Evolutionary conservation across 2,797 vertebrate species (phyloP), one percentile per base, ranked within the genome.

Genomic region (Alcedo quadribrachys): DNA sequence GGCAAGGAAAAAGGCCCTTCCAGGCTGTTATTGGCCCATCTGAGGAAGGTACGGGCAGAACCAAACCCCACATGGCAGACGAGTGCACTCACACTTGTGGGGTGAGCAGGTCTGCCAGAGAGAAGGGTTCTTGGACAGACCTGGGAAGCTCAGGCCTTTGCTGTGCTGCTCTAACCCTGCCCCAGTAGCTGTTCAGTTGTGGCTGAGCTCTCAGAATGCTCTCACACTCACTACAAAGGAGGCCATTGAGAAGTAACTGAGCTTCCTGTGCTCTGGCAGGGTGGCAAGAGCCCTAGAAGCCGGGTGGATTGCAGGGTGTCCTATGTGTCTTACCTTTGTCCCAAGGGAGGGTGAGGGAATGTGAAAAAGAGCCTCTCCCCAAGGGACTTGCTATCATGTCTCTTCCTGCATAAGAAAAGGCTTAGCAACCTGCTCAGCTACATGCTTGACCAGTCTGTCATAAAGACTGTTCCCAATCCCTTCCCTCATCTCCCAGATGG

Each of bases 331-430:
- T 37, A 35, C 9, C 87, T 84, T 65, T 61, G 42, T 46, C 22
- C 43, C 75, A 71, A 25, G 18, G 50, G 27, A 78, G 14, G 65
- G 33, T 45, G 12, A 21, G 15, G 33, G 63, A 53, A 73, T 4
- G 8, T 18, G 22, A 65, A 68, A 45, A 42, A 58, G 27, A 63
- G 12, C 18, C 12, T 74, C 37, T 90, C 51, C 22, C 46, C 45
- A 3, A 1, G 1, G 17, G 32, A 58, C 8, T 61, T 11, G 13
- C 5, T 35, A 30, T 3, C 3, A 9, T 18, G 21, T 9, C 9
- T 89, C 84, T 68, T 73, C 33, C 37, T 43, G 20, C 12, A 1
- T 28, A 51, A 50, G 69, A 30, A 63, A 18, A 60, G 16, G 3
- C 37, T 70, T 33, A 60, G 30, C 40, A 54, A 28, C n/a, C 30